Percentiles rank a stretch among this genome's conserved stretches.
Conservation (phyloP, 2,113 vertebrate species). For the Prionailurus bengalensis region DNA sequence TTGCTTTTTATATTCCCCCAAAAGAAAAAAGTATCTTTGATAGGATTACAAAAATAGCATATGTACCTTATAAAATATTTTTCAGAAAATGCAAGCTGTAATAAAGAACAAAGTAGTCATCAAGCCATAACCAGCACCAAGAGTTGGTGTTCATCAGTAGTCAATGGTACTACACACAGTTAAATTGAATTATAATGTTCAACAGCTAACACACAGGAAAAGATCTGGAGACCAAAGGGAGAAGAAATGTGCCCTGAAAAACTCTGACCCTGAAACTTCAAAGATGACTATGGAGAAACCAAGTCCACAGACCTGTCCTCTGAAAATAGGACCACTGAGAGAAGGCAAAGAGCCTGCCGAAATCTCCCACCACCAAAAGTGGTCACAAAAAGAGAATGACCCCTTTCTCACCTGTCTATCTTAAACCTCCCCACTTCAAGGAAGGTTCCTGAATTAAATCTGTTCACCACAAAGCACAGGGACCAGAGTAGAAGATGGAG, state of each 20-base stretch:
- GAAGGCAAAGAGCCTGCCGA: not conserved
- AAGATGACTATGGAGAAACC: not conserved
- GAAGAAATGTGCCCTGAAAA: not conserved
- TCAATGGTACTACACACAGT: not conserved
- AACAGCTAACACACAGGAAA: not conserved
- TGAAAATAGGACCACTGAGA: not conserved
- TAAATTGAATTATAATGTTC: not conserved
- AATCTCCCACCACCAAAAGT: not conserved
- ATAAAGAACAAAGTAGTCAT: not conserved
- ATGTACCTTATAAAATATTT: not conserved
- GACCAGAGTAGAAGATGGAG: not conserved
- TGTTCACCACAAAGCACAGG: not conserved
- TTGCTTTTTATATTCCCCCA: not conserved
- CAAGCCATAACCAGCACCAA: not conserved
- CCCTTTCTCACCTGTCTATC: not conserved
- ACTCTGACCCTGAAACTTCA: not conserved
- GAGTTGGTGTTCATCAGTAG: not conserved
- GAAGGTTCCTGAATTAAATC: not conserved
- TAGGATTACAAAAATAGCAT: not conserved
- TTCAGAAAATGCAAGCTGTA: slow-evolving; percentile 12
- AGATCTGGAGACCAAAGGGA: not conserved
- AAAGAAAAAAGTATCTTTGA: not conserved
- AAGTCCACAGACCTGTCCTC: not conserved
- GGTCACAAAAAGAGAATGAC: not conserved
- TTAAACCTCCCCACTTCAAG: not conserved